phyloP scores from a whole-genome alignment of 2,113 vertebrate genomes.

The Scophthalmus maximus region DNA sequence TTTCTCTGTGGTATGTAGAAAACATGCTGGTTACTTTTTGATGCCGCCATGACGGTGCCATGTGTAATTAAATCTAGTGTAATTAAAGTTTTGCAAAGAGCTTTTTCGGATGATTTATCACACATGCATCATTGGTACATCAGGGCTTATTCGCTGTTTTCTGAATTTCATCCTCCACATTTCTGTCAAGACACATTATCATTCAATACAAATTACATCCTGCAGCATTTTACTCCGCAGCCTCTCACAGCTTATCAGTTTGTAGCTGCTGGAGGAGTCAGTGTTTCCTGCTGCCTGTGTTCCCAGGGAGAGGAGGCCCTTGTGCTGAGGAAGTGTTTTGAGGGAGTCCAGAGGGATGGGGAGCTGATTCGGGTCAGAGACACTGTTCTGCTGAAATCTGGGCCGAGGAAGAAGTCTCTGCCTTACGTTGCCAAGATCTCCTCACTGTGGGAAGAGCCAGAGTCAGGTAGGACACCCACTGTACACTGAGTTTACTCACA shows the following conservation, averaged over 20 bases:
- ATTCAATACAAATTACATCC: slow-evolving; percentile 34
- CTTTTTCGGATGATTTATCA: slow-evolving; percentile 17
- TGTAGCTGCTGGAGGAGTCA: slow-evolving; percentile 27
- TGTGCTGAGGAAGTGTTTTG: slow-evolving; percentile 92
- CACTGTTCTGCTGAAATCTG: slow-evolving; percentile 94
- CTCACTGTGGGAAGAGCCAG: slow-evolving; percentile 95
- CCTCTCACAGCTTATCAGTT: slow-evolving; percentile 26
- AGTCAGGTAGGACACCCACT: slow-evolving; percentile 86
- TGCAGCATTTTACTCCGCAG: slow-evolving; percentile 21
- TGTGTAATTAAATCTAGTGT: slow-evolving; percentile 38
- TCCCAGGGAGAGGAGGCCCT: slow-evolving; percentile 90
- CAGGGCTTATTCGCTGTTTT: neutral
- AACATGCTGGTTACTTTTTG: slow-evolving; percentile 41
- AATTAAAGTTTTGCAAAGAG: slow-evolving; percentile 25
- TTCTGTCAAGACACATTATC: slow-evolving; percentile 15
- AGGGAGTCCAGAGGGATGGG: slow-evolving; percentile 91
- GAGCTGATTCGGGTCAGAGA: slow-evolving; percentile 95
- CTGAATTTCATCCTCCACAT: slow-evolving; percentile 13
- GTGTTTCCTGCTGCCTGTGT: slow-evolving; percentile 48
- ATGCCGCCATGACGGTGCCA: slow-evolving; percentile 13
- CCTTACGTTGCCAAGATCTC: slow-evolving; percentile 98
- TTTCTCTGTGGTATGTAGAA: slow-evolving; percentile 91
- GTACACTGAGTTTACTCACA: neutral
- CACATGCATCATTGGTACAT: slow-evolving; percentile 3
- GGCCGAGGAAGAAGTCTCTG: slow-evolving; percentile 94